Conservation (phyloP, 2,113 vertebrate species). For the Brachypodius melanocephalos region DNA sequence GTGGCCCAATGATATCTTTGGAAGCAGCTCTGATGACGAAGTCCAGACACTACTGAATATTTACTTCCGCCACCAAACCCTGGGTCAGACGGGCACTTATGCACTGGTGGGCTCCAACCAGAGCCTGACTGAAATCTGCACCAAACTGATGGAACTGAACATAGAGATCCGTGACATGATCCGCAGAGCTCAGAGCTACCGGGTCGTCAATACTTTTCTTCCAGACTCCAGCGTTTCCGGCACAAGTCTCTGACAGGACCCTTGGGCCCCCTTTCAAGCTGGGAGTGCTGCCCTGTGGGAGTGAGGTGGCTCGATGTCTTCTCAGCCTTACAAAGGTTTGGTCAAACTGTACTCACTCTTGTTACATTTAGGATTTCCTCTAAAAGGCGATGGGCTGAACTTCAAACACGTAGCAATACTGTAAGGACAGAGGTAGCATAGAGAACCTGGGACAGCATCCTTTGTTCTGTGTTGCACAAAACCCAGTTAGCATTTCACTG, state of each 20-base stretch:
- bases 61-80: slow-evolving; percentile 94
- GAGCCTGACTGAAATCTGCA: slow-evolving; percentile 90
- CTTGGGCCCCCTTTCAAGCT: slow-evolving; percentile 68
- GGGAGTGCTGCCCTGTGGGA: slow-evolving; percentile 82
- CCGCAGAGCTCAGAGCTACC: slow-evolving; percentile 85
- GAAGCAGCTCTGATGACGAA: slow-evolving; percentile 89
- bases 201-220: slow-evolving; percentile 86
- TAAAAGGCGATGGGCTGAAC: slow-evolving; percentile 75
- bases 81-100: slow-evolving; percentile 93
- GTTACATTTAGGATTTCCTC: slow-evolving; percentile 80
- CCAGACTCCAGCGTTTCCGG: slow-evolving; percentile 88
- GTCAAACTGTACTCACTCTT: slow-evolving; percentile 80
- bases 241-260: slow-evolving; percentile 91
- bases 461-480: slow-evolving; percentile 79
- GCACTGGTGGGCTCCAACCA: slow-evolving; percentile 93
- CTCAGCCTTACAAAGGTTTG: slow-evolving; percentile 85
- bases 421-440: slow-evolving; percentile 70
- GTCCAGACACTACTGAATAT: slow-evolving; percentile 94
- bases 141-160: slow-evolving; percentile 91
- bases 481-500: slow-evolving; percentile 67
- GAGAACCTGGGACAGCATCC: slow-evolving; percentile 51
- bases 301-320: slow-evolving; percentile 74
- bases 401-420: slow-evolving; percentile 83
- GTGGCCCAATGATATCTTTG: slow-evolving; percentile 96
- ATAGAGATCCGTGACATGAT: slow-evolving; percentile 93